Evolutionary conservation across 2,113 vertebrate genomes (phyloP).

Genomic region (Sorex fumeus): DNA sequence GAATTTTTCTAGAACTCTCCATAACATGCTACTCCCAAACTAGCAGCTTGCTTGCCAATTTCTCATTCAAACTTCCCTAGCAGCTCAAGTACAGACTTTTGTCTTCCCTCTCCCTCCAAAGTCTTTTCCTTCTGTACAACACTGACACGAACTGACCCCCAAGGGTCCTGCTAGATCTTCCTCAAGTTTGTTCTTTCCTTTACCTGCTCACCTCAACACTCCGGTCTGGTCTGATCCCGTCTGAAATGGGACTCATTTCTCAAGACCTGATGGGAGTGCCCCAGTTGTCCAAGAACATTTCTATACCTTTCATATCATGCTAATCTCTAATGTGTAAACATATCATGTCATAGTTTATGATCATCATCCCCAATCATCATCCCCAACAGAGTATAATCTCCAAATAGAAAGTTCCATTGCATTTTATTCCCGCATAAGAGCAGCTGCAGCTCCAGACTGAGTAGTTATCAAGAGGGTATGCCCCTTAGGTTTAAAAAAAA

Average conservation of each 20-base stretch:
- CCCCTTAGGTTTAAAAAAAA: slow-evolving; percentile 29
- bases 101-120: background rate
- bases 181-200: background rate
- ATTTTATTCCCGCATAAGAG: background rate
- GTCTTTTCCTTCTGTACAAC: background rate
- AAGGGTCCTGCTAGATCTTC: background rate
- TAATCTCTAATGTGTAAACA: background rate
- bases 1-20: background rate
- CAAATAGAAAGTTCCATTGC: no score
- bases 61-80: background rate
- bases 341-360: background rate
- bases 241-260: background rate
- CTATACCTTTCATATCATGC: background rate
- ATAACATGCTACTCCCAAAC: background rate
- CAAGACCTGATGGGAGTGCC: background rate
- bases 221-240: background rate
- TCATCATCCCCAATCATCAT: background rate
- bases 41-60: background rate
- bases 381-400: background rate
- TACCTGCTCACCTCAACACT: no score
- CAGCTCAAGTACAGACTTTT: background rate
- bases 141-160: background rate
- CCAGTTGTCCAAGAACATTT: background rate
- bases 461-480: background rate
- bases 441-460: background rate